Evolutionary conservation across 2,888 invertebrate species (phyloP), one percentile per base, ranked within the genome.

Genomic region (Drosophila buzzatii): DNA sequence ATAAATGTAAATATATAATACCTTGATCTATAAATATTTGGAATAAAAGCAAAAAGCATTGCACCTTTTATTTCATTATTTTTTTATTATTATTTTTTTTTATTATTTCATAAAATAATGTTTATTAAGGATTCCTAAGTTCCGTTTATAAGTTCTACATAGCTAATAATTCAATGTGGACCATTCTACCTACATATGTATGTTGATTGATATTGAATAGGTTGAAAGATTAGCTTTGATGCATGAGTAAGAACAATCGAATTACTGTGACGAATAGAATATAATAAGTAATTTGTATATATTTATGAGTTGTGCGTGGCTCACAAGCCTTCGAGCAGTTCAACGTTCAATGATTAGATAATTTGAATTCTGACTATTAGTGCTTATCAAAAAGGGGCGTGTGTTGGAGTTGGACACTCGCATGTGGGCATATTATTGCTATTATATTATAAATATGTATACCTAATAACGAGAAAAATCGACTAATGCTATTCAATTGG

Each of bases 381-480:
- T 18, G 41, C 18, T 31, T 57, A 57, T 57, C 42, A 41, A 18
- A 52, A 35, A 20, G 20, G 39, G 14, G 42, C 18, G 18, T 31
- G 31, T 42, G 27, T 18, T 9, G 27, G 4, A 20, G 3, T 20
- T 52, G n/a, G 51, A 16, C 33, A 37, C 35, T 33, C 14, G 14
- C 6, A 8, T 18, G 2, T 18, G 35, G 18, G 7, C 18, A 20
- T 20, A 18, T 12, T 10, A 18, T 20, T 35, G 39, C n/a, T 37
- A 20, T 20, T 23, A 33, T 18, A n/a, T n/a, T n/a, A n/a, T n/a
- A n/a, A n/a, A 20, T 18, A 31, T 2, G 6, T 20, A 20, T 27
- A 27, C 2, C 27, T 47, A 31, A 12, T 33, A 33, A 5, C 2
- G 1, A 18, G 33, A 33, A 33, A 51, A 35, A 7, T 14, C 6